Evolutionary conservation across 2,888 invertebrate genomes (phyloP).

Genomic region (Mythimna loreyi): DNA sequence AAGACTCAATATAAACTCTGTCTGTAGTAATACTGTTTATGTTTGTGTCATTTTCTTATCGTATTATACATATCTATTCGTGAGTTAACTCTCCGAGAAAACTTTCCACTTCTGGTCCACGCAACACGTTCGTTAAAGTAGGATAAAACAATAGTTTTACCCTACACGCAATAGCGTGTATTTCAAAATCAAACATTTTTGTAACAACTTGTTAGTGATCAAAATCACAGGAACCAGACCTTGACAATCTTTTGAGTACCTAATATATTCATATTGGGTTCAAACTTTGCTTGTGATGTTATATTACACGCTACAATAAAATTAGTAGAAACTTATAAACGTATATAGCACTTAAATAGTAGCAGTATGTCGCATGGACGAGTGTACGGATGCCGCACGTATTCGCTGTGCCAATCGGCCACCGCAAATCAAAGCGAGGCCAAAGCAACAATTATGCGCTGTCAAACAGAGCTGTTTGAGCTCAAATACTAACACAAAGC

Average conservation of each 20-base stretch:
- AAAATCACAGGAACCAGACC: background rate
- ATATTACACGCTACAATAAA: no score
- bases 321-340: background rate
- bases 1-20: background rate
- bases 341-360: background rate
- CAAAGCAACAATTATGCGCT: constrained; percentile 45
- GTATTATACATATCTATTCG: background rate
- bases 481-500: constrained; percentile 40
- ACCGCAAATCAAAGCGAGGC: constrained; percentile 58
- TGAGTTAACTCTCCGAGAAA: background rate
- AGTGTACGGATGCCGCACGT: background rate
- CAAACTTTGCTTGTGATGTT: no score
- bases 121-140: background rate
- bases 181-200: background rate
- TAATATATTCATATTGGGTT: no score
- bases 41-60: background rate
- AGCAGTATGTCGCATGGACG: background rate
- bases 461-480: constrained; percentile 41
- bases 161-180: background rate
- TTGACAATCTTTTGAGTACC: no score
- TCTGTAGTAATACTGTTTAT: background rate
- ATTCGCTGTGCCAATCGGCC: constrained; percentile 27
- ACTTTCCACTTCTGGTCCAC: background rate
- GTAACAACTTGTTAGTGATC: background rate
- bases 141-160: background rate